phyloP scores from a whole-genome alignment of 2,113 vertebrate species.

The Cygnus buccinator region DNA sequence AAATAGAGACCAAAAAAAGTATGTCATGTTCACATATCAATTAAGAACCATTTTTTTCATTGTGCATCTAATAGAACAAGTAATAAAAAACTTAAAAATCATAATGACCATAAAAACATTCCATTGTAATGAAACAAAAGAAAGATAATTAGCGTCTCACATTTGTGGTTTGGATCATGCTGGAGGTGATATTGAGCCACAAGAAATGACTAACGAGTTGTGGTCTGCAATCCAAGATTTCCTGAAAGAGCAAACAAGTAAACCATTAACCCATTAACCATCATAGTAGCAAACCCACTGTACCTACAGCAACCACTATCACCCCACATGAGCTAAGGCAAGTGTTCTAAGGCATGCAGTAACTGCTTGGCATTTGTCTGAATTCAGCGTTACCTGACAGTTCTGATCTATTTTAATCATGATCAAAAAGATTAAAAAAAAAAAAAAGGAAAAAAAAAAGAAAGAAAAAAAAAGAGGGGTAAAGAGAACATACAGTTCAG shows the following conservation, averaged over 20 bases:
- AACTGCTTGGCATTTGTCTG: neutral
- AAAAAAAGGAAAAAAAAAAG: neutral
- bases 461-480: neutral
- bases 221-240: neutral
- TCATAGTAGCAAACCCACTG: neutral
- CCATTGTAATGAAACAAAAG: neutral
- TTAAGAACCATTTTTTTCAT: neutral
- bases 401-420: constrained; percentile 15
- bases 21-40: neutral
- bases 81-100: neutral
- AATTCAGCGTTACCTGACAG: neutral
- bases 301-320: neutral
- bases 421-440: neutral
- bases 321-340: neutral
- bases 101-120: neutral
- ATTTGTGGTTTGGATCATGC: neutral
- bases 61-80: neutral
- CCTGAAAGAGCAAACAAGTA: neutral
- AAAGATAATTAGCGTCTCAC: neutral
- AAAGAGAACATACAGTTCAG: constrained; percentile 1
- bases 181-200: neutral
- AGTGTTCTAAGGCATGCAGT: neutral
- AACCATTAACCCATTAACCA: neutral
- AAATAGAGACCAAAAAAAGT: neutral
- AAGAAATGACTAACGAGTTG: neutral